A percentile compares a stretch with the other conserved stretches of the same genome.
Conservation (phyloP, 2,113 vertebrate species). For the Callionymus lyra region DNA sequence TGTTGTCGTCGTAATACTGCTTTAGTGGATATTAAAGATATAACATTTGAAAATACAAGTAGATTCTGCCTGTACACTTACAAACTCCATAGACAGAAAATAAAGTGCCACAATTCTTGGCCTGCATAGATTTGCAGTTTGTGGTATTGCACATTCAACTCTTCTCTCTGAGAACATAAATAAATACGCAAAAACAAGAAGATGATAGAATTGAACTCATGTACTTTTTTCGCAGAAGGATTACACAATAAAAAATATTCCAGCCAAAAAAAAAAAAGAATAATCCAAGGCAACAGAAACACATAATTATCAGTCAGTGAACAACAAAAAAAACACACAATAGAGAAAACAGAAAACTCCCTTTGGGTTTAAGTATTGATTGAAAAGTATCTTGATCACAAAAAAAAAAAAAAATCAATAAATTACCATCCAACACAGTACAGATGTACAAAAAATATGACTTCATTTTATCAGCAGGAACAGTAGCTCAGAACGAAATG, state of each 20-base stretch:
- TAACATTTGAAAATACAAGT: slow-evolving; percentile 70
- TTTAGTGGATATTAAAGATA: slow-evolving; percentile 67
- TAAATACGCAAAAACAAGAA: slow-evolving; percentile 8
- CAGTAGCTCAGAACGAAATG: slow-evolving; percentile 37
- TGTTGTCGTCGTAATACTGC: slow-evolving; percentile 57
- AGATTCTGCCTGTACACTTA: slow-evolving; percentile 70
- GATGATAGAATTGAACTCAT: slow-evolving; percentile 23
- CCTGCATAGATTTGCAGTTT: slow-evolving; percentile 75
- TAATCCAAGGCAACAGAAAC: slow-evolving; percentile 63
- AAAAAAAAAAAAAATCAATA: slow-evolving; percentile 48
- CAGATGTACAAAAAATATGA: slow-evolving; percentile 29
- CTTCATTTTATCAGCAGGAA: slow-evolving; percentile 46
- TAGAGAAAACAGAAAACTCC: slow-evolving; percentile 33
- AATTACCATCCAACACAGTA: slow-evolving; percentile 48
- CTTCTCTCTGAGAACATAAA: slow-evolving; percentile 37
- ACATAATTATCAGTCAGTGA: slow-evolving; percentile 49
- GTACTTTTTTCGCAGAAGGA: slow-evolving; percentile 33
- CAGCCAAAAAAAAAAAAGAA: slow-evolving; percentile 37
- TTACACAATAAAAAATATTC: slow-evolving; percentile 42
- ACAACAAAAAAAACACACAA: slow-evolving; percentile 44
- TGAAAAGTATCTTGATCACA: slow-evolving; percentile 51
- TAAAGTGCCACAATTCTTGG: slow-evolving; percentile 73
- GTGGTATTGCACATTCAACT: slow-evolving; percentile 69
- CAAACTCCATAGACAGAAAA: slow-evolving; percentile 68
- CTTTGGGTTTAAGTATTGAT: slow-evolving; percentile 60